These are phyloP conservation scores for Lanius ludovicianus DNA, from an alignment of 2,113 vertebrate genomes.

Conservation along the genomic window DNA sequence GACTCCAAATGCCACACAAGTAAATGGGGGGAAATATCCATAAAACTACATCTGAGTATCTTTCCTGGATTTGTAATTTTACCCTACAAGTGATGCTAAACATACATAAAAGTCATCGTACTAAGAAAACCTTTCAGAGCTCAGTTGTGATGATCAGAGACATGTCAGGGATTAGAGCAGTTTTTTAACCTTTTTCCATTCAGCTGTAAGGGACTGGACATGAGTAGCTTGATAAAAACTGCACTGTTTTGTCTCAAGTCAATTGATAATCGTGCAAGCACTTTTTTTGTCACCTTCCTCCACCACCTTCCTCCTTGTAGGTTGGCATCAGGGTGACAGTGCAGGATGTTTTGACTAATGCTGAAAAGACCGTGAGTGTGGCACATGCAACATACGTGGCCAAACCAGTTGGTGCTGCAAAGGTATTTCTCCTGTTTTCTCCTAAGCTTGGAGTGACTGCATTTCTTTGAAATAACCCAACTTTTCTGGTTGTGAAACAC, in stretches of 20 bases:
- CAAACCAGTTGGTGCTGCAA: slow-evolving; percentile 64
- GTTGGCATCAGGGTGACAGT: slow-evolving; percentile 77
- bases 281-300: not conserved
- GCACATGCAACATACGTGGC: slow-evolving; percentile 80
- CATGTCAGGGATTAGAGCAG: not conserved
- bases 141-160: not conserved
- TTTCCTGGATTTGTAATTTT: not conserved
- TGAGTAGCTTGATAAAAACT: not conserved
- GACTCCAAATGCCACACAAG: not conserved
- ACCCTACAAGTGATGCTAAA: not conserved
- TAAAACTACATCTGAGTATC: not conserved
- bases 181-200: not conserved
- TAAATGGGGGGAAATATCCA: not conserved
- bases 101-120: not conserved
- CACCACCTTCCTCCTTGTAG: slow-evolving; percentile 18
- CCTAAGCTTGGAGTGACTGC: not conserved
- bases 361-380: slow-evolving; percentile 75
- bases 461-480: not conserved
- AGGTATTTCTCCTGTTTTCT: slow-evolving; percentile 67
- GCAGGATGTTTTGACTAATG: slow-evolving; percentile 67
- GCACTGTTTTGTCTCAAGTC: not conserved
- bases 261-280: not conserved
- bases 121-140: not conserved
- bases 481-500: not conserved
- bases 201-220: not conserved